Percentiles rank a stretch among this genome's conserved stretches.
Conservation (phyloP, 2,888 invertebrate genomes). For the Diaphora mendica region DNA sequence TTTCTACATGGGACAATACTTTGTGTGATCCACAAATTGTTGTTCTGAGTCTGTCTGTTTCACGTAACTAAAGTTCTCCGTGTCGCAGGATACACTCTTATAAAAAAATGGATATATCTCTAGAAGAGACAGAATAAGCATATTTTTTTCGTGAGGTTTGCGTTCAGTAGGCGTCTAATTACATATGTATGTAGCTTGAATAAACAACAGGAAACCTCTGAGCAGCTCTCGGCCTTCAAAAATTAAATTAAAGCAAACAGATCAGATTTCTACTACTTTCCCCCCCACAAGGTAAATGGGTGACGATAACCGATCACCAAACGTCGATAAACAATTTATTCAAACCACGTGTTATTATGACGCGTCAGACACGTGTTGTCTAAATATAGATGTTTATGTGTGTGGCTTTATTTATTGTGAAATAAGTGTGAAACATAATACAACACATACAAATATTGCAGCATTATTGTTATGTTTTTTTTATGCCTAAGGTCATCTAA, state of each 20-base stretch:
- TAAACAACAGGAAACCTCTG: neutral
- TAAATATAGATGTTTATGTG: slow-evolving; percentile 3
- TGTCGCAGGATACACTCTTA: no score
- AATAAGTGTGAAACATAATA: neutral
- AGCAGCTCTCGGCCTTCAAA: neutral
- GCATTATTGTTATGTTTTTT: neutral
- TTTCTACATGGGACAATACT: no score
- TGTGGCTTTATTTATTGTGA: slow-evolving; percentile 4
- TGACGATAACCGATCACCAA: neutral
- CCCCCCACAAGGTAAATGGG: neutral
- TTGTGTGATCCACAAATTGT: no score
- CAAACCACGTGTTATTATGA: slow-evolving; percentile 3
- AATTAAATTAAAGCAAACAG: neutral
- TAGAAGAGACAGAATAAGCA: no score
- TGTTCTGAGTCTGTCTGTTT: no score
- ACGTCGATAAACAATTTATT: neutral
- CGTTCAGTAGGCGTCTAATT: neutral
- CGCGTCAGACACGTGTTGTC: slow-evolving; percentile 3
- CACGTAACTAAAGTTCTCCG: no score
- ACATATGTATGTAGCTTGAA: neutral
- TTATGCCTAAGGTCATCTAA: neutral
- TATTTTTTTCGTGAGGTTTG: neutral
- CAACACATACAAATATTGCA: neutral
- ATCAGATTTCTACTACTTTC: neutral
- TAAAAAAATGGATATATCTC: no score